Percentiles rank a stretch among this genome's conserved stretches.
Conservation (phyloP, 2,113 vertebrate genomes). For the Chionodraco myersi region DNA sequence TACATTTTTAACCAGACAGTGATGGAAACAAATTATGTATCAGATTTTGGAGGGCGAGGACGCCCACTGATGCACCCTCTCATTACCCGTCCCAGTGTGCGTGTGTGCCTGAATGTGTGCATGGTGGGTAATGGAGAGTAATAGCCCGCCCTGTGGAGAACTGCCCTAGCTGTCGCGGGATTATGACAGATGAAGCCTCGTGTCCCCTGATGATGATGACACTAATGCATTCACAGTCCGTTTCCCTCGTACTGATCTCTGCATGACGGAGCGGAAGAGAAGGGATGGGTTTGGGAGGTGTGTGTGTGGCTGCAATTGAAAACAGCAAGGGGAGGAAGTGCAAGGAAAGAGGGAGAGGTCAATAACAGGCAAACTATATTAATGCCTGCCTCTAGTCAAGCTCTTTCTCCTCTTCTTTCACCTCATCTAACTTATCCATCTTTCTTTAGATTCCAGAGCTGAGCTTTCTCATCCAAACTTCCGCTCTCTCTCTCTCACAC, state of each 20-base stretch:
- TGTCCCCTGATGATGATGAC: slow-evolving; percentile 70
- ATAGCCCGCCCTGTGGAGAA: slow-evolving; percentile 63
- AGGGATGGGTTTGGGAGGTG: neutral
- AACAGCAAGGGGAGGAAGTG: slow-evolving; percentile 14
- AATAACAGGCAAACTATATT: slow-evolving; percentile 61
- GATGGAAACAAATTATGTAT: slow-evolving; percentile 65
- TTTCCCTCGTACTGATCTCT: slow-evolving; percentile 64
- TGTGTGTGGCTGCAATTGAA: slow-evolving; percentile 10
- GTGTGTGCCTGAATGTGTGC: neutral
- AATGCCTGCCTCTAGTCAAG: slow-evolving; percentile 35
- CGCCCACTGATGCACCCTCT: slow-evolving; percentile 30
- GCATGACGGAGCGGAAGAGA: slow-evolving; percentile 48
- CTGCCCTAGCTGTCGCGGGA: slow-evolving; percentile 59
- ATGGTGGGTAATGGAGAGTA: slow-evolving; percentile 64
- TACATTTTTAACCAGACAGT: slow-evolving; percentile 74
- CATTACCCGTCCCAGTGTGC: slow-evolving; percentile 37
- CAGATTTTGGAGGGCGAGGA: slow-evolving; percentile 48
- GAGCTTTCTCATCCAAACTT: slow-evolving; percentile 32
- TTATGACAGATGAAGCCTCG: slow-evolving; percentile 71
- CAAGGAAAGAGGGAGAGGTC: slow-evolving; percentile 46
- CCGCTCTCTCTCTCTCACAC: slow-evolving; percentile 29
- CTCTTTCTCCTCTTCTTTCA: slow-evolving; percentile 5
- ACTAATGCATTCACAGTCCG: slow-evolving; percentile 74
- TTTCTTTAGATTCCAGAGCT: slow-evolving; percentile 29
- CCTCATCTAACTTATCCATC: slow-evolving; percentile 37